Evolutionary conservation across 2,797 vertebrate genomes (phyloP), one percentile per base, ranked within the genome.

Genomic region (Scyliorhinus canicula): DNA sequence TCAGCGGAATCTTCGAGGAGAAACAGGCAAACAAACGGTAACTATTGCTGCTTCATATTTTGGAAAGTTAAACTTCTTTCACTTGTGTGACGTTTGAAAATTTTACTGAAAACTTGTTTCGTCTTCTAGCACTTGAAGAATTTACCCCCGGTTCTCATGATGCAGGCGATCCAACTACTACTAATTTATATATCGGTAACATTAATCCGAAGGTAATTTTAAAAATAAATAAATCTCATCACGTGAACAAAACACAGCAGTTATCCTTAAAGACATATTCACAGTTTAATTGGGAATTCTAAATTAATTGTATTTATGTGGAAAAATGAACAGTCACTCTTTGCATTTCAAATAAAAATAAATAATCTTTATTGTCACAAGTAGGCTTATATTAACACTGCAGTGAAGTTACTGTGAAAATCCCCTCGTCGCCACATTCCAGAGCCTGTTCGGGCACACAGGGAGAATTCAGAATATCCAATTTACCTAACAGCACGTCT

Each of bases 11-110:
- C 98, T 97, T 99, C 99, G 97, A 97, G 98, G 98, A 98, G 99
- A 98, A 99, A 99, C 98, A 97, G 98, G 98, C 98, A 98, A 90
- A 99, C 98, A 98, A 99, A 98, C 99, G 98, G 99, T 99, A 99
- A 99, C 98, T 96, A 96, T 96, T 96, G 97, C 97, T 96, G 96
- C 97, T 96, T 95, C 95, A 95, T 96, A 65, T 71, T 71, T 35
- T 74, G 24, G 14, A 16, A 96, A 97, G 96, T 95, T 95, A 79
- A 52, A 60, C 44, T 1, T 95, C n/a, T n/a, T 96, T 96, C 52
- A 96, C 79, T 97, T 96, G 97, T 95, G 97, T 96, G 96, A 95
- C 97, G 14, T 63, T 79, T 95, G 35, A 95, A 96, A 96, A 97
- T 95, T 88, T 74, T 95, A 65, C 47, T 94, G 63, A 67, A 24